Evolutionary conservation across 2,888 invertebrate genomes (phyloP), one percentile per base, ranked within the genome.

Genomic region (Tiliacea citrago): DNA sequence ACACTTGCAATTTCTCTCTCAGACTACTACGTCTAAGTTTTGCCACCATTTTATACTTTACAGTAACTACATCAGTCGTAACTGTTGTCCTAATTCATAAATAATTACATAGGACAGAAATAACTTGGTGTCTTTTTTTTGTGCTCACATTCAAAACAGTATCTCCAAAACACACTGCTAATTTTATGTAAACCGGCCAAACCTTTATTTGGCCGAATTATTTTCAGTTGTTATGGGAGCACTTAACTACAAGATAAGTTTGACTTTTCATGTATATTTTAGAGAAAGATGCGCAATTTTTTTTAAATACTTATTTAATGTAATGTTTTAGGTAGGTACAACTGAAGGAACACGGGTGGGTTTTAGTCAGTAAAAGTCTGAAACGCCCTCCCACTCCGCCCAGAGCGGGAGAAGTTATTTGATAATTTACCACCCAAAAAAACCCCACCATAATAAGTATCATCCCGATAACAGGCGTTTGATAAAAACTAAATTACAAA

Each of bases 401-500:
- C n/a, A n/a, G n/a, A n/a, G n/a, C n/a, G n/a, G n/a, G n/a, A n/a
- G n/a, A n/a, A n/a, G n/a, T n/a, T n/a, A n/a, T n/a, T n/a, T n/a
- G n/a, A n/a, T n/a, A n/a, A n/a, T n/a, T n/a, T n/a, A n/a, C n/a
- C n/a, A n/a, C n/a, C n/a, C n/a, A n/a, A n/a, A n/a, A n/a, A n/a
- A n/a, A n/a, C 29, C 29, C 29, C 29, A 12, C 24, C 10, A 6
- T 24, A 24, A 53, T 24, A 49, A 29, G 18, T 61, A 57, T 29
- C 10, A 55, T 21, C 10, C 42, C 57, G 79, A 62, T 76, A 79
- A 51, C 29, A 68, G 16, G 45, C 7, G 13, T 42, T 51, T 39
- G 35, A 79, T 58, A 58, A 72, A 70, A 51, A 42, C n/a, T 2
- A 12, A 79, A 57, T 79, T 10, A 51, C 35, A 45, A 72, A 39